Evolutionary conservation across 2,888 invertebrate species (phyloP).

Genomic region (Ichneumon xanthorius): DNA sequence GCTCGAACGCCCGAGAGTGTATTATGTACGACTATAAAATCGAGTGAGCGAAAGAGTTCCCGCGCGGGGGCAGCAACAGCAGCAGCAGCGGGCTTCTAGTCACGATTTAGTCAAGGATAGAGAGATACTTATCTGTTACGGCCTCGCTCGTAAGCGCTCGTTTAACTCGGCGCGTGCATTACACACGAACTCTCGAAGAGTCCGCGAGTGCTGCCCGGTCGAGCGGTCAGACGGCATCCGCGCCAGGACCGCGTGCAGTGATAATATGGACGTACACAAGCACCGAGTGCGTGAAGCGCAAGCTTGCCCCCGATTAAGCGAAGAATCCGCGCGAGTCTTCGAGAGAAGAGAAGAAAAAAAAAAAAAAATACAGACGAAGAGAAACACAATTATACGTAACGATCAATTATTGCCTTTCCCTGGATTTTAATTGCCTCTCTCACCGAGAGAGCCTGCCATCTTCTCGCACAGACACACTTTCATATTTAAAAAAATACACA

Average conservation of each 20-base stretch:
- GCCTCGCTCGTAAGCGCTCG: constrained; percentile 80
- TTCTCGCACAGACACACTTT: constrained; percentile 43
- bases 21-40: constrained; percentile 52
- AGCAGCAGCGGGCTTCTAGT: constrained; percentile 78
- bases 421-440: constrained; percentile 57
- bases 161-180: constrained; percentile 68
- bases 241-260: constrained; percentile 12
- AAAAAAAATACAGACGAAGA: not conserved
- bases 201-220: constrained; percentile 38
- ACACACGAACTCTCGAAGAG: constrained; percentile 60
- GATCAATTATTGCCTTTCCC: constrained; percentile 66
- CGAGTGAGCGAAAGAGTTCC: constrained; percentile 53
- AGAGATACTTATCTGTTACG: constrained; percentile 81
- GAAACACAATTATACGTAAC: constrained; percentile 62
- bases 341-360: not conserved
- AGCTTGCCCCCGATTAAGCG: constrained; percentile 27
- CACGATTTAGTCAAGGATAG: constrained; percentile 84
- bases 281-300: not conserved
- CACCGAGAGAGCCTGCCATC: constrained; percentile 18
- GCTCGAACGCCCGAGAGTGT: constrained; percentile 64
- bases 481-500: constrained; percentile 12
- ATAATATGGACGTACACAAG: constrained; percentile 23
- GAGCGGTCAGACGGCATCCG: constrained; percentile 42
- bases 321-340: constrained; percentile 18
- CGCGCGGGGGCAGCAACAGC: constrained; percentile 63